phyloP scores from a whole-genome alignment of 2,797 vertebrate genomes.

The Malurus leucopterus region DNA sequence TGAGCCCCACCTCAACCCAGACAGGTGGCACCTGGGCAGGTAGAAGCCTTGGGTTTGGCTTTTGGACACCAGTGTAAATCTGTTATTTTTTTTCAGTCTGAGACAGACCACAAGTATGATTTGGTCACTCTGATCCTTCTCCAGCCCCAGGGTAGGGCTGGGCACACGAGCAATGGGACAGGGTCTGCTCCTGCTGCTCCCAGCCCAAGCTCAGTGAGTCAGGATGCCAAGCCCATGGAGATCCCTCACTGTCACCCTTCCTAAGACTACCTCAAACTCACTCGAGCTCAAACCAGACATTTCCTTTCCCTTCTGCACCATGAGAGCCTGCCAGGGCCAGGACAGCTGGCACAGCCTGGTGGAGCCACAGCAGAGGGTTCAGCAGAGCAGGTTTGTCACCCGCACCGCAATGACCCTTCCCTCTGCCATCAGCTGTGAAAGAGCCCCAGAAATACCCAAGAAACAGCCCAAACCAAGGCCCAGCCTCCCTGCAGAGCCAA shows the following conservation, averaged over 20 bases:
- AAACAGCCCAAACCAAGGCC: background rate
- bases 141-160: background rate
- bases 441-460: too few relatives aligned
- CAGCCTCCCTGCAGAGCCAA: background rate
- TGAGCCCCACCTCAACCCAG: background rate
- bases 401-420: accelerated
- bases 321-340: background rate
- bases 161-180: background rate
- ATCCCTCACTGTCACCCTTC: too few relatives aligned
- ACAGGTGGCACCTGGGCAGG: too few relatives aligned
- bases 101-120: background rate
- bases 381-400: accelerated
- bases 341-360: background rate
- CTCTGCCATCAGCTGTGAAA: background rate
- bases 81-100: background rate
- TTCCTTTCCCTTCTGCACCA: background rate
- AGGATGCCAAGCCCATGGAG: background rate
- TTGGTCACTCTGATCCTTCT: background rate
- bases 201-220: background rate
- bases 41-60: background rate
- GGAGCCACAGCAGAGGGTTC: background rate
- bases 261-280: accelerated
- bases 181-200: background rate
- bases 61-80: background rate
- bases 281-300: background rate